Evolutionary conservation across 2,113 vertebrate species (phyloP), one percentile per base, ranked within the genome.

Genomic region (Steatornis caripensis): DNA sequence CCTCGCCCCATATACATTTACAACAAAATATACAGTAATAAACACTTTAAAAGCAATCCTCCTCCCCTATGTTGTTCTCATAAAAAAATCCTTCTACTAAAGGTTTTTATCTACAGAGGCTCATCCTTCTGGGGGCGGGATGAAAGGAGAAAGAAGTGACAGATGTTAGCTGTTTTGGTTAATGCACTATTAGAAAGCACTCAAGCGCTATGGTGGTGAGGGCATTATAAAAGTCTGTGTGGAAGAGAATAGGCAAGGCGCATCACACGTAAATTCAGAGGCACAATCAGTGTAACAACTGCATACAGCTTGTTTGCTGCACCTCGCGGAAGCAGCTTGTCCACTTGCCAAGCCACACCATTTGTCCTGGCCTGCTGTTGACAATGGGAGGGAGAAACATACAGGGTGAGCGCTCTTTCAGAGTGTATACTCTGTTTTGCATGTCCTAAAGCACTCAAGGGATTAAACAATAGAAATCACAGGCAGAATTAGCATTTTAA

Each of bases 401-500:
- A 11, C 22, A 17, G 91, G 84, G 94, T 68, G 84, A 96, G 69
- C 12, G 1, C 92, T 83, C 83, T 72, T 87, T 95, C 76, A 65
- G 95, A 93, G 84, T 77, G 77, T 53, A 45, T 87, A 77, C 78
- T 96, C 89, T 87, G 26, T 90, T 91, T 96, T 97, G 57, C 71
- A 29, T 93, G 94, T 95, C 96, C 84, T 66, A 97, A 95, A 92
- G 62, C 85, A 97, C 97, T 93, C 77, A 46, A 49, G 90, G 90
- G 92, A 97, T 96, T 95, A 95, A 97, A 96, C 93, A 96, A 74
- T 81, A 90, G 97, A 91, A 96, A 97, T 95, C 70, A 74, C n/a
- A n/a, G 48, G 84, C 79, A 89, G 96, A 89, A 96, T 98, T 98
- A 97, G 91, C 94, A 97, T 97, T 97, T 97, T 96, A 97, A 98